These are phyloP conservation scores for Kradibia gibbosae DNA, from an alignment of 1,140 invertebrate species.

Conservation along the genomic window DNA sequence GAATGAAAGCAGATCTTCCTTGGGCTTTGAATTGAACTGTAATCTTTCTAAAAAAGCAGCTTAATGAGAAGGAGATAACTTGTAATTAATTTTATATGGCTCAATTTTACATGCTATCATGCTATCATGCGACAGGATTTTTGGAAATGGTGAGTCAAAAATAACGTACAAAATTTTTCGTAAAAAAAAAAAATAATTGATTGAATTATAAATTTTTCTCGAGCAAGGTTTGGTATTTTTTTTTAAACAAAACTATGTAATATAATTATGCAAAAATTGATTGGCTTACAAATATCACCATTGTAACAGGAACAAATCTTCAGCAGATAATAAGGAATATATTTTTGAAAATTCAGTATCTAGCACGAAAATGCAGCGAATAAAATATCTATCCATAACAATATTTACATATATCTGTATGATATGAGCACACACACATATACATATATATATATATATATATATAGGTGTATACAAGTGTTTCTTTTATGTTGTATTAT, in stretches of 20 bases:
- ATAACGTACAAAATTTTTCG: neutral
- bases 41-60: constrained; percentile 24
- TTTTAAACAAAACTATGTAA: constrained; percentile 2
- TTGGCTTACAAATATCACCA: constrained; percentile 1
- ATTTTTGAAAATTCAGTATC: neutral
- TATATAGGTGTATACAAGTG: neutral
- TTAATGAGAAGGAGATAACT: neutral
- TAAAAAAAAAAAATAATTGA: neutral
- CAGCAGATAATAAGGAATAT: neutral
- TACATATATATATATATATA: neutral
- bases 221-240: neutral
- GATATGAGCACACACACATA: neutral
- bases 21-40: neutral
- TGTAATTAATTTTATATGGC: neutral
- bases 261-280: constrained; percentile 15
- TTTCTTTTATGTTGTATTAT: neutral
- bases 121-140: constrained; percentile 17
- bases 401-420: no score
- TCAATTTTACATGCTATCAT: constrained; percentile 29
- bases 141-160: neutral
- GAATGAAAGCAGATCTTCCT: neutral
- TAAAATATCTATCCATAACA: neutral
- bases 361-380: constrained; percentile 30
- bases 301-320: neutral
- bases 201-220: neutral